A percentile compares a stretch with the other conserved stretches of the same genome.
phyloP scores from a whole-genome alignment of 2,888 invertebrate genomes.

The Brenthis hecate region DNA sequence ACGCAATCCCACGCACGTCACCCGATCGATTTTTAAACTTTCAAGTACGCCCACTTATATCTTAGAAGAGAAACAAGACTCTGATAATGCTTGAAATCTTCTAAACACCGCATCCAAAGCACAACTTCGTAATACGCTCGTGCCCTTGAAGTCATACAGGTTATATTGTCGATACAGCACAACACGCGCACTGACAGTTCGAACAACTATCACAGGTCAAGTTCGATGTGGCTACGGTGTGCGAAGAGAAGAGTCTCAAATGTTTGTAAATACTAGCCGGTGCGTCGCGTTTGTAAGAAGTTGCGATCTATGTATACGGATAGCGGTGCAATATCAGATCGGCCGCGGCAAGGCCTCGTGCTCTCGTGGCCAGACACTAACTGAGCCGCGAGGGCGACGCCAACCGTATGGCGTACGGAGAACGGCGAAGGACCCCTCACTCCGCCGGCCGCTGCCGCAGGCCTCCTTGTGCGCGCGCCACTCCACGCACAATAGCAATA shows the following conservation, averaged over 20 bases:
- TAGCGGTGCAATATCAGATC: slow-evolving; percentile 57
- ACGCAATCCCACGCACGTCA: slow-evolving; percentile 81
- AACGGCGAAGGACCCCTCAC: slow-evolving; percentile 63
- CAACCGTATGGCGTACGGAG: slow-evolving; percentile 45
- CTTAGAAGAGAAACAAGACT: slow-evolving; percentile 61
- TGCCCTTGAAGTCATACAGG: slow-evolving; percentile 81
- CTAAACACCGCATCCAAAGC: slow-evolving; percentile 66
- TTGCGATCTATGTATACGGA: slow-evolving; percentile 60
- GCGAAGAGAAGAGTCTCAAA: slow-evolving; percentile 49
- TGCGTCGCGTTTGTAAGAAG: slow-evolving; percentile 50
- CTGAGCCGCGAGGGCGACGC: slow-evolving; percentile 72
- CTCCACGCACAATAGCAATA: slow-evolving; percentile 48
- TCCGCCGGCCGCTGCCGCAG: slow-evolving; percentile 53
- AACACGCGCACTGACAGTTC: slow-evolving; percentile 80
- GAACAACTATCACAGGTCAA: slow-evolving; percentile 76
- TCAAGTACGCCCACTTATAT: slow-evolving; percentile 80
- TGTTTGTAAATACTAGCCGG: slow-evolving; percentile 52
- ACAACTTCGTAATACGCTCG: slow-evolving; percentile 58
- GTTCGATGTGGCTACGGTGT: slow-evolving; percentile 63
- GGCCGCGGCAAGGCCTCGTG: slow-evolving; percentile 54
- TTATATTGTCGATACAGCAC: slow-evolving; percentile 81
- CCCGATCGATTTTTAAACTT: slow-evolving; percentile 81
- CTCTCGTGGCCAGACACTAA: slow-evolving; percentile 64
- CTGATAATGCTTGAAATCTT: slow-evolving; percentile 59
- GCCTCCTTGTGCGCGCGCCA: slow-evolving; percentile 73